These are phyloP conservation scores for Ptiloglossa arizonensis DNA, from an alignment of 1,140 invertebrate species.

Conservation along the genomic window DNA sequence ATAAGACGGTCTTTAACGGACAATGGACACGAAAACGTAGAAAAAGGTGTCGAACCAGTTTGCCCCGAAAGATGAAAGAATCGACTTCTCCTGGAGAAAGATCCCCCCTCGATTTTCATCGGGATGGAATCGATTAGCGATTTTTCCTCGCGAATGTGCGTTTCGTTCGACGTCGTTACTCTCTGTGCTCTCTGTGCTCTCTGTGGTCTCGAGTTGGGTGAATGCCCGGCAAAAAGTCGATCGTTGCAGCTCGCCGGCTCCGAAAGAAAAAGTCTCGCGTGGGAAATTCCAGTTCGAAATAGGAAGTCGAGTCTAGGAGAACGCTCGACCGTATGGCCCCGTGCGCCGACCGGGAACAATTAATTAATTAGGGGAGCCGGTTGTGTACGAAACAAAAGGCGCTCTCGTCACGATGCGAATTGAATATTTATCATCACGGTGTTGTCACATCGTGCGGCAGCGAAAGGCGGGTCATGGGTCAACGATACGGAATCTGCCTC, in stretches of 20 bases:
- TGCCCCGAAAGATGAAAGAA: too few species aligned
- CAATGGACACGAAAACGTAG: too few species aligned
- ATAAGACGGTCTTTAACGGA: too few species aligned
- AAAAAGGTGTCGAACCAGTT: too few species aligned
- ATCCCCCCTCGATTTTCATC: too few species aligned
- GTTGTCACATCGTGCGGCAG: slow-evolving; percentile 65
- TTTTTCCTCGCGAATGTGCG: too few species aligned
- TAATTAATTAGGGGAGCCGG: slow-evolving; percentile 72
- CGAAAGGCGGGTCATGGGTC: slow-evolving; percentile 72
- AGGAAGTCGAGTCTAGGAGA: slow-evolving; percentile 17
- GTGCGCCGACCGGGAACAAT: slow-evolving; percentile 27
- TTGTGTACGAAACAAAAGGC: slow-evolving; percentile 68
- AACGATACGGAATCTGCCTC: slow-evolving; percentile 70
- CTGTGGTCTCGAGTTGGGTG: too few species aligned
- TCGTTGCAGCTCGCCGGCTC: background rate
- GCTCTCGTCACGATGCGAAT: slow-evolving; percentile 61
- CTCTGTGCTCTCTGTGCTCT: too few species aligned
- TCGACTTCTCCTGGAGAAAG: too few species aligned
- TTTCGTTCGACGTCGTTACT: too few species aligned
- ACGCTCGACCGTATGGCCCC: slow-evolving; percentile 9
- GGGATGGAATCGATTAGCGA: too few species aligned
- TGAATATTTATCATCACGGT: slow-evolving; percentile 73
- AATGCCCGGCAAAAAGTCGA: slow-evolving; percentile 14
- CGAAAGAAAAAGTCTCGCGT: slow-evolving; percentile 41
- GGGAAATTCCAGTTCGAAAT: slow-evolving; percentile 29